Evolutionary conservation across 1,140 invertebrate genomes (phyloP).

Genomic region (Caenorhabditis latens): DNA sequence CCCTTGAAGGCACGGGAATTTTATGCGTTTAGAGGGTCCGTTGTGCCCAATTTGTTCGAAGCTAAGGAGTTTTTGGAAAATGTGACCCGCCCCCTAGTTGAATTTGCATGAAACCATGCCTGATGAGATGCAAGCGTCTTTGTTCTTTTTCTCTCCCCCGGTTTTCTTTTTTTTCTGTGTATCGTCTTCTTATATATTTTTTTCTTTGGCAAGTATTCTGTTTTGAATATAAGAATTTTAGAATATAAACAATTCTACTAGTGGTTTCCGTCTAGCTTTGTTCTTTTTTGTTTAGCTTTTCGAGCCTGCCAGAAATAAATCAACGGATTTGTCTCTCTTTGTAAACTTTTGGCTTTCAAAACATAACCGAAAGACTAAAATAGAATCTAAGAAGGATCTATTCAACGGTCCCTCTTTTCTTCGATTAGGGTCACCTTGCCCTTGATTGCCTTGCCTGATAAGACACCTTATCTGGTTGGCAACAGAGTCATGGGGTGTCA

Average conservation of each 20-base stretch:
- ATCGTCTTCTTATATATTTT: neutral
- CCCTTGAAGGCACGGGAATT: constrained; percentile 49
- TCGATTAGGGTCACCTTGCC: neutral
- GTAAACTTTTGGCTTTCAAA: too few relatives aligned
- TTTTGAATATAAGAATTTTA: constrained; percentile 28
- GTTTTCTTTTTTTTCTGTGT: neutral
- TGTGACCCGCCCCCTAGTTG: constrained; percentile 13
- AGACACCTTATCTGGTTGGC: neutral
- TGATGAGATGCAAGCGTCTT: constrained; percentile 24
- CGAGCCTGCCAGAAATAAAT: neutral
- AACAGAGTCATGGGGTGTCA: neutral
- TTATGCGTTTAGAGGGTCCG: constrained; percentile 49
- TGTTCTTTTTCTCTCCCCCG: neutral
- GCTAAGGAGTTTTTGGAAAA: neutral
- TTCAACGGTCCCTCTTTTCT: neutral
- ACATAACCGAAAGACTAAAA: too few relatives aligned
- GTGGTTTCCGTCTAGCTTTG: neutral
- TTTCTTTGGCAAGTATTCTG: neutral
- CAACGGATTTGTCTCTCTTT: neutral
- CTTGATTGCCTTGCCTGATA: neutral
- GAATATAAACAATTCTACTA: constrained; percentile 28
- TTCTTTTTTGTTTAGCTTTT: neutral
- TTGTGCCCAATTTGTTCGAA: constrained; percentile 52
- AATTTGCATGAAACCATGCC: constrained; percentile 49
- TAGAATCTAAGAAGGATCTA: neutral